Conservation (phyloP, 2,113 vertebrate genomes). For the Periophthalmus modestus region DNA sequence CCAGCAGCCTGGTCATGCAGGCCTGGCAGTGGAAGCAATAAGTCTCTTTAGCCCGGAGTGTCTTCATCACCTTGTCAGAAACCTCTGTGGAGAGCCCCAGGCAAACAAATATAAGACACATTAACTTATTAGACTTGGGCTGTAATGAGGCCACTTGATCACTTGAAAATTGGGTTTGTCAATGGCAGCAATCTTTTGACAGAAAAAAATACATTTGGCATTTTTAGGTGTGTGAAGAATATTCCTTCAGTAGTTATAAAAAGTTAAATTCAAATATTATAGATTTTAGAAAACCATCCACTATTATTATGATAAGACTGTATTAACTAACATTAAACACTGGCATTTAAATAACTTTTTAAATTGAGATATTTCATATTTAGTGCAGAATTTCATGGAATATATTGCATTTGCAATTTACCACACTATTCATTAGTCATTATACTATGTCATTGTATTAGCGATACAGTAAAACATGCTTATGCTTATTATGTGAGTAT, state of each 20-base stretch:
- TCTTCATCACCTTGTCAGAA: conserved; percentile 71
- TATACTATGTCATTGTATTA: too few relatives aligned
- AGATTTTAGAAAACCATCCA: too few relatives aligned
- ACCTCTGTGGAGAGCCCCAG: conserved; percentile 72
- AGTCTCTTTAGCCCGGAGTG: conserved; percentile 72
- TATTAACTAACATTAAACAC: too few relatives aligned
- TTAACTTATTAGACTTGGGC: conserved; percentile 44
- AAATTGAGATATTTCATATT: too few relatives aligned
- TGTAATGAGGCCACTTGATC: conserved; percentile 29
- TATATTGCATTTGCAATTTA: not conserved
- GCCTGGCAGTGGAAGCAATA: conserved; percentile 86
- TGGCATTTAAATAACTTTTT: too few relatives aligned
- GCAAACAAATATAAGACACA: conserved; percentile 41
- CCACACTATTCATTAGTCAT: not conserved
- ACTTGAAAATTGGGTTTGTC: conserved; percentile 43
- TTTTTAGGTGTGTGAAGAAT: not conserved
- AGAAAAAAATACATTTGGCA: not conserved
- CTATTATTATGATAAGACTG: too few relatives aligned
- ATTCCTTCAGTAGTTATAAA: too few relatives aligned
- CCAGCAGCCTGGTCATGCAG: conserved; percentile 82
- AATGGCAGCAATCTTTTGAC: not conserved
- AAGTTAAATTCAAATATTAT: too few relatives aligned
- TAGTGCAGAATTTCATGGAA: too few relatives aligned
- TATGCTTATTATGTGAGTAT: conserved; percentile 1
- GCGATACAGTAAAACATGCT: not conserved